These are phyloP conservation scores for Tipula unca DNA, from an alignment of 2,888 invertebrate species.

Conservation along the genomic window DNA sequence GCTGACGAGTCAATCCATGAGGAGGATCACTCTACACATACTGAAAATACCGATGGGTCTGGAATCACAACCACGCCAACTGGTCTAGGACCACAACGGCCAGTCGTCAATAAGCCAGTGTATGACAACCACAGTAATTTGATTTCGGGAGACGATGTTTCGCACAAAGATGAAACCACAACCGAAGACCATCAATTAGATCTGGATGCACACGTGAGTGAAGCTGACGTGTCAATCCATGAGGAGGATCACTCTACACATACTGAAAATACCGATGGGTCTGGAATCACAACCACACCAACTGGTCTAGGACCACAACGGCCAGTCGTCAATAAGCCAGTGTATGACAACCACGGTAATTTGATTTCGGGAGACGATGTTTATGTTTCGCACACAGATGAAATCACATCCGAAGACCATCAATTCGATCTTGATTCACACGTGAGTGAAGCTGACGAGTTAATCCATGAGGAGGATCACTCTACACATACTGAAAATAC, in stretches of 20 bases:
- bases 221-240: neutral
- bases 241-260: neutral
- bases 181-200: neutral
- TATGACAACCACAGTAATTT: neutral
- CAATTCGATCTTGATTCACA: neutral
- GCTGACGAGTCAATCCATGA: neutral
- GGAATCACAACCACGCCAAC: neutral
- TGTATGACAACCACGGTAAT: neutral
- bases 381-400: neutral
- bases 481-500: neutral
- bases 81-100: neutral
- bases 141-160: neutral
- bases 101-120: neutral
- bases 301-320: neutral
- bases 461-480: neutral
- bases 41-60: neutral
- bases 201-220: neutral
- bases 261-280: neutral
- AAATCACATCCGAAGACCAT: neutral
- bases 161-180: neutral
- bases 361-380: neutral
- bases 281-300: neutral
- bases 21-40: neutral
- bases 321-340: neutral
- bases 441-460: neutral